Evolutionary conservation across 1,140 invertebrate genomes (phyloP), one percentile per base, ranked within the genome.

Genomic region (Cecropterus lyciades): DNA sequence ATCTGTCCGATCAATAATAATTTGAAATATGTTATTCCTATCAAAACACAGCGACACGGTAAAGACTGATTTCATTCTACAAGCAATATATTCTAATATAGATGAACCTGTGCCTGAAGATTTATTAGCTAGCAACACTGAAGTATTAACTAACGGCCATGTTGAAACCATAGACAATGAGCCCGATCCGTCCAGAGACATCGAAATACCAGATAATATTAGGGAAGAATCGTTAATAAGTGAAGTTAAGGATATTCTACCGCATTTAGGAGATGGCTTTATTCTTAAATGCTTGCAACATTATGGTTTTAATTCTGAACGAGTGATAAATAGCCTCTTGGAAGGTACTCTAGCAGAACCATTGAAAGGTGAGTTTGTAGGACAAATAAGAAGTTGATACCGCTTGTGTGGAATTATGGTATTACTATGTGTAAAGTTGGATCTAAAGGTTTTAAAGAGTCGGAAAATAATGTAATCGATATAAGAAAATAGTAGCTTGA

Each of bases 271-370:
- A 0, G 96, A 96, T 78, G 96, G 94, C 1, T 94, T 94, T 78
- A 93, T 95, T 62, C 82, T 97, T 85, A 93, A 94, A 79, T 96
- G 97, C 78, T 92, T 98, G 9, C 92, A 95, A 62, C 91, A 96
- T 74, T 97, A 96, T 69, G 94, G 96, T 30, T 95, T 95, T 79
- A 93, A 95, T 75, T 92, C 94, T 20, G 95, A 95, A 70, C 92
- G 93, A 80, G 96, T 97, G 2, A 95, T 98, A 52, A 95, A 97
- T 88, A 96, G 95, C 45, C 91, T 98, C 49, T 85, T 98, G 27
- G 97, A 98, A 87, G 93, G 93, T 52, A 94, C 92, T 71, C 78
- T 94, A 33, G 91, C 83, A n/a, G 78, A 87, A 55, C 69, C 73
- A 16, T 76, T 89, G 42, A 82, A 75, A 81, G 79, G 88, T 89